phyloP scores from a whole-genome alignment of 2,113 vertebrate species.

The Uropsilus gracilis region DNA sequence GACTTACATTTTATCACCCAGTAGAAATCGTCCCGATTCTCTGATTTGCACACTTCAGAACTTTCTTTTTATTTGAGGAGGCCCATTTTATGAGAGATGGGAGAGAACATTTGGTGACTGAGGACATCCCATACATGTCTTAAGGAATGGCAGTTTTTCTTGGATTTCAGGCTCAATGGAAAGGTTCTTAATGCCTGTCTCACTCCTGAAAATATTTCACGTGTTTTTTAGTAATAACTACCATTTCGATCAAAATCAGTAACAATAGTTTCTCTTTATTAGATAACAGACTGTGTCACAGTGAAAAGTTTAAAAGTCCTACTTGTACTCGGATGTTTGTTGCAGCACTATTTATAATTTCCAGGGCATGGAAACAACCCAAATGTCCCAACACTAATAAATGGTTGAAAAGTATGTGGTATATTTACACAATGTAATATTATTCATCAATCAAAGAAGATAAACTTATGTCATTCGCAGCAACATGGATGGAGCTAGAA shows the following conservation, averaged over 20 bases:
- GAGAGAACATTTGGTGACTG: neutral
- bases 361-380: no score
- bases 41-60: neutral
- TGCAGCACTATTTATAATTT: no score
- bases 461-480: no score
- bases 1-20: neutral
- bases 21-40: neutral
- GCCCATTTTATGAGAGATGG: neutral
- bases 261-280: neutral
- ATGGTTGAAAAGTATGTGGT: no score
- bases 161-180: neutral
- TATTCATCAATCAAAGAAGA: no score
- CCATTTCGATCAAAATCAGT: neutral
- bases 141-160: neutral
- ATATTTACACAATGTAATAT: no score
- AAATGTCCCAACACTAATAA: no score
- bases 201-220: neutral
- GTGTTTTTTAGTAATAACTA: neutral
- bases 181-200: neutral
- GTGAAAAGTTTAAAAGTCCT: neutral
- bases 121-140: neutral
- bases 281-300: neutral
- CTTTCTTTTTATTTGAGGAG: neutral
- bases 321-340: no score
- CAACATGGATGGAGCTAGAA: no score